Evolutionary conservation across 1,140 invertebrate genomes (phyloP), one percentile per base, ranked within the genome.

Genomic region (Aphaenogaster rudis): DNA sequence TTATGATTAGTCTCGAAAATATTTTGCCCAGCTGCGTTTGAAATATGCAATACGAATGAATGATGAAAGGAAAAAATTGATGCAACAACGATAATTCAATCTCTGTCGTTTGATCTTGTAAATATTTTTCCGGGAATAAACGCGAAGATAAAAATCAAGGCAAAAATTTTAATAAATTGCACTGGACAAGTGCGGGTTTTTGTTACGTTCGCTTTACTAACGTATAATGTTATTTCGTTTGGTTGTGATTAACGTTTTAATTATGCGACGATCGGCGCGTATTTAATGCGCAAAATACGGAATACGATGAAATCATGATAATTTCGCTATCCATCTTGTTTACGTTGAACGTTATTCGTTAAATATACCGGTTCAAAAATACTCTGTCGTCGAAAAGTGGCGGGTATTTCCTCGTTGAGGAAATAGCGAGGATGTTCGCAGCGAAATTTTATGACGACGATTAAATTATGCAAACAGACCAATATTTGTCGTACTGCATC

Each of bases 381-480:
- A 28, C 17, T 74, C 42, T 72, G 36, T 74, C 80, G 52, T 7
- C 39, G 66, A 74, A 59, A 74, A 82, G 67, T 82, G 67, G 59
- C 50, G 64, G 17, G 54, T 17, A 21, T 72, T 82, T 82, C 42
- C 80, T 80, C 76, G 59, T 11, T 52, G 17, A 63, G 86, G 67
- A 88, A 88, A 89, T 86, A 87, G 28, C 52, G 66, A 57, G 63
- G 80, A 86, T 74, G 33, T 86, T 67, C 74, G 81, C 45, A 52
- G 74, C 8, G 45, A 59, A 88, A 67, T 86, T 89, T 89, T 80
- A 89, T 84, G 86, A 86, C 33, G 45, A 33, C 67, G 45, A 67
- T 88, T 80, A 86, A 89, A 84, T 86, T 88, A 88, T 88, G 86
- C 86, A 87, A 87, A 88, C 52, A 82, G 81, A 82, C 72, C 78